phyloP scores from a whole-genome alignment of 1,140 invertebrate species.

The Drosophila prosaltans region DNA sequence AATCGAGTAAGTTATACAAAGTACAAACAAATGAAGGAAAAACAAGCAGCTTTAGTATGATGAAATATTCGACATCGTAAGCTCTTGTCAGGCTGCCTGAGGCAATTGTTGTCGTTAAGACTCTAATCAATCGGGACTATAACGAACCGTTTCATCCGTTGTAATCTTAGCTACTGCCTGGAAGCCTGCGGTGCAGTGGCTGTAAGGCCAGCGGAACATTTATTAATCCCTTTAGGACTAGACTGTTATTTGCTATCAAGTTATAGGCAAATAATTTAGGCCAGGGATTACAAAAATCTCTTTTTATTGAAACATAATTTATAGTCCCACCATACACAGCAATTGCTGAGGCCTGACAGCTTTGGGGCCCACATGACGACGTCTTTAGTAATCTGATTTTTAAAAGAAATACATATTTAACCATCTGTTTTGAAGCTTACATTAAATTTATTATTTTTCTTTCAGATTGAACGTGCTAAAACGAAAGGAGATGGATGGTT shows the following conservation, averaged over 20 bases:
- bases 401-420: too few relatives aligned
- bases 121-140: slow-evolving; percentile 33
- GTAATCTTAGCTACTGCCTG: slow-evolving; percentile 78
- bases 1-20: slow-evolving; percentile 85
- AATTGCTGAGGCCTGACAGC: slow-evolving; percentile 34
- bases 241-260: slow-evolving; percentile 52
- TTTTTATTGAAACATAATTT: slow-evolving; percentile 44
- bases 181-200: slow-evolving; percentile 46
- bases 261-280: slow-evolving; percentile 51
- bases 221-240: slow-evolving; percentile 32
- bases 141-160: slow-evolving; percentile 67
- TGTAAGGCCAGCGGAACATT: slow-evolving; percentile 82
- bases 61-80: slow-evolving; percentile 82
- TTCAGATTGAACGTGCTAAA: slow-evolving; percentile 86
- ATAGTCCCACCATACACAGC: slow-evolving; percentile 37
- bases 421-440: neutral
- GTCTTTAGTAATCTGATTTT: slow-evolving; percentile 82
- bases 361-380: slow-evolving; percentile 67
- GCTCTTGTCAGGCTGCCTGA: slow-evolving; percentile 42
- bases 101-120: slow-evolving; percentile 32
- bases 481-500: slow-evolving; percentile 95
- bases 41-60: slow-evolving; percentile 27
- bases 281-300: slow-evolving; percentile 40
- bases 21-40: neutral
- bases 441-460: slow-evolving; percentile 2